Evolutionary conservation across 2,797 vertebrate genomes (phyloP).

Genomic region (Tamandua tetradactyla): DNA sequence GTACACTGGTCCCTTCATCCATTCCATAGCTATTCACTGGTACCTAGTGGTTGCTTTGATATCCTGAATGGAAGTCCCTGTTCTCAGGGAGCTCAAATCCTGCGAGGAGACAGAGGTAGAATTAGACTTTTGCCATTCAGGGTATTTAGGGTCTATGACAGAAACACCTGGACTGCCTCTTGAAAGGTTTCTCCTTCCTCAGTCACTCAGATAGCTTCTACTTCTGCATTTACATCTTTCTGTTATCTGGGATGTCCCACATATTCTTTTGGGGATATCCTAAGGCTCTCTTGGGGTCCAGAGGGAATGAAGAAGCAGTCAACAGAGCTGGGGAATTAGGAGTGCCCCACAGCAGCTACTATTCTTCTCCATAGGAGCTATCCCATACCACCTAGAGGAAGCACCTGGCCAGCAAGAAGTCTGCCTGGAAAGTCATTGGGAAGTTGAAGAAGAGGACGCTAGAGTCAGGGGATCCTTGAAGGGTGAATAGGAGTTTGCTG

Average conservation of each 20-base stretch:
- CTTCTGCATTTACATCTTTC: not conserved
- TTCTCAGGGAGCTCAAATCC: not conserved
- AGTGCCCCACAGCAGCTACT: not conserved
- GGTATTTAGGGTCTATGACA: not conserved
- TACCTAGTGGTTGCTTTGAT: not conserved
- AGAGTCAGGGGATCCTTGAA: not conserved
- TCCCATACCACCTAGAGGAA: not conserved
- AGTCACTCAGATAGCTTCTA: not conserved
- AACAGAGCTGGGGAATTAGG: not conserved
- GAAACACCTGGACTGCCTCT: not conserved
- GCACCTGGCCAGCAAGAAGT: constrained; percentile 2
- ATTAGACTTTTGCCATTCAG: not conserved
- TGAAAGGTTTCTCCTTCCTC: not conserved
- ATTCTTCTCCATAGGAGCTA: not conserved
- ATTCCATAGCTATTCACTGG: not conserved
- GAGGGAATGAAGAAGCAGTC: not conserved
- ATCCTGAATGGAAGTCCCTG: not conserved
- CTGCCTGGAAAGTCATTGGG: not conserved
- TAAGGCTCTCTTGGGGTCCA: not conserved
- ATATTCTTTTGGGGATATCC: constrained; percentile 17
- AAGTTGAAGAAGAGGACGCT: not conserved
- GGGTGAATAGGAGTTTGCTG: constrained; percentile 14
- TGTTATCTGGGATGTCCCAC: not conserved
- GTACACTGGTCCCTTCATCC: not conserved
- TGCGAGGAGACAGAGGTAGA: not conserved